These are phyloP conservation scores for Reticulitermes speratus DNA, from an alignment of 1,140 invertebrate genomes.

Conservation along the genomic window DNA sequence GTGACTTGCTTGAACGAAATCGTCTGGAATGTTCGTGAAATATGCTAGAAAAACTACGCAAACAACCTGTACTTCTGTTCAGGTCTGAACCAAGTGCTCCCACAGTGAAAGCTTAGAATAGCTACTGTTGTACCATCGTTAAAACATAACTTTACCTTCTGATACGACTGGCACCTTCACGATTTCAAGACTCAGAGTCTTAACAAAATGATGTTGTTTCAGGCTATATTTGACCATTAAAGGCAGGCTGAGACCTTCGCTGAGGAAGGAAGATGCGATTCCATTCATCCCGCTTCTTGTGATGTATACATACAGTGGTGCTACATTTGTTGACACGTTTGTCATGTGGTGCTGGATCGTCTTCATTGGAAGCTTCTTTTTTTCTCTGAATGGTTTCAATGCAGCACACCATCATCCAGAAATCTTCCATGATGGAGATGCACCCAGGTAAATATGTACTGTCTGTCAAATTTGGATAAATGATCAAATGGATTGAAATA, in stretches of 20 bases:
- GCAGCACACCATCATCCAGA: slow-evolving; percentile 82
- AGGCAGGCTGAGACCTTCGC: not conserved
- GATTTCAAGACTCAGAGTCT: not conserved
- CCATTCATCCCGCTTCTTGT: slow-evolving; percentile 16
- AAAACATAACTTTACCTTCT: too few relatives aligned
- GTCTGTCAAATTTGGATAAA: too few relatives aligned
- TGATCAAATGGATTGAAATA: too few relatives aligned
- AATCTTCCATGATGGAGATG: slow-evolving; percentile 81
- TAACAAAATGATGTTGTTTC: not conserved
- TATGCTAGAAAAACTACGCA: too few relatives aligned
- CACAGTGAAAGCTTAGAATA: too few relatives aligned
- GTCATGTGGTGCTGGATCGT: slow-evolving; percentile 61
- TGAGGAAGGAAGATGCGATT: not conserved
- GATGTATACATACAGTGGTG: slow-evolving; percentile 21
- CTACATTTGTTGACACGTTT: slow-evolving; percentile 42
- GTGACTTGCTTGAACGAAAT: too few relatives aligned
- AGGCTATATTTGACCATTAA: not conserved
- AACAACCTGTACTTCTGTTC: too few relatives aligned
- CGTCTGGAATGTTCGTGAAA: too few relatives aligned
- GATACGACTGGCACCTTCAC: too few relatives aligned
- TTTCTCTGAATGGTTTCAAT: slow-evolving; percentile 66
- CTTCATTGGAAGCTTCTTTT: slow-evolving; percentile 59
- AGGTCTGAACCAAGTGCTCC: too few relatives aligned
- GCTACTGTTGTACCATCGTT: too few relatives aligned
- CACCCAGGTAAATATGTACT: slow-evolving; percentile 49